These are phyloP conservation scores for Drosophila merina DNA, from an alignment of 2,888 invertebrate genomes.

Conservation along the genomic window DNA sequence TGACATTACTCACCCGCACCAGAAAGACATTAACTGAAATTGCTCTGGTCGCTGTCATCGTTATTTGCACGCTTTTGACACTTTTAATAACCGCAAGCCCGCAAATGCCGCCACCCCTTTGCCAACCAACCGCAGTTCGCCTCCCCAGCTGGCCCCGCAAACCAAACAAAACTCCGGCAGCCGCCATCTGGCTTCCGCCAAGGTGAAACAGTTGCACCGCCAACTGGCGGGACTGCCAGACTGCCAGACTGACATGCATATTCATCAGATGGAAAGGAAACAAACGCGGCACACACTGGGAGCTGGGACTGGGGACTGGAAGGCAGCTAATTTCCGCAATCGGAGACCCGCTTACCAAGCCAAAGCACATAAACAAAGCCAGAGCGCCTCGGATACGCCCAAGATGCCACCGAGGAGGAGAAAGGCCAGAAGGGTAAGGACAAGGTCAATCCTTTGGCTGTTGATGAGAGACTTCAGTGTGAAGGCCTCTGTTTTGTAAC, in stretches of 20 bases:
- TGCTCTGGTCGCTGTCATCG: slow-evolving; percentile 44
- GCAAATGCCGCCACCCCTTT: slow-evolving; percentile 48
- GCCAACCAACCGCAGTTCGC: slow-evolving; percentile 21
- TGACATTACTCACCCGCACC: slow-evolving; percentile 33
- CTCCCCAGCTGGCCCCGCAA: slow-evolving; percentile 3
- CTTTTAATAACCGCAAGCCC: slow-evolving; percentile 72
- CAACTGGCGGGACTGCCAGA: background rate
- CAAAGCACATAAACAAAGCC: slow-evolving; percentile 64
- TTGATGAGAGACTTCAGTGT: slow-evolving; percentile 18
- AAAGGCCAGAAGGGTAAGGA: slow-evolving; percentile 20
- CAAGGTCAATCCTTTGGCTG: slow-evolving; percentile 46
- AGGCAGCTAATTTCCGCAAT: slow-evolving; percentile 75
- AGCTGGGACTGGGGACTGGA: slow-evolving; percentile 53
- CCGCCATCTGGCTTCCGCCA: slow-evolving; percentile 26
- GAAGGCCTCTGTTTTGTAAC: slow-evolving; percentile 33
- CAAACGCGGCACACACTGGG: slow-evolving; percentile 39
- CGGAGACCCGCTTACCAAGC: slow-evolving; percentile 71
- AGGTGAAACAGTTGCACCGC: slow-evolving; percentile 11
- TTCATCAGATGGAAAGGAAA: slow-evolving; percentile 70
- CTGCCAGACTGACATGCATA: slow-evolving; percentile 63
- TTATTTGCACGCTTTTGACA: slow-evolving; percentile 71
- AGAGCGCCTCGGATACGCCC: slow-evolving; percentile 42
- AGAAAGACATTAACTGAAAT: slow-evolving; percentile 22
- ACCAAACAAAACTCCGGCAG: slow-evolving; percentile 25
- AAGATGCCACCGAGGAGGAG: slow-evolving; percentile 11